Percentiles rank a stretch among this genome's conserved stretches.
Conservation (phyloP, 2,888 invertebrate species). For the Leucophenga maculata region DNA sequence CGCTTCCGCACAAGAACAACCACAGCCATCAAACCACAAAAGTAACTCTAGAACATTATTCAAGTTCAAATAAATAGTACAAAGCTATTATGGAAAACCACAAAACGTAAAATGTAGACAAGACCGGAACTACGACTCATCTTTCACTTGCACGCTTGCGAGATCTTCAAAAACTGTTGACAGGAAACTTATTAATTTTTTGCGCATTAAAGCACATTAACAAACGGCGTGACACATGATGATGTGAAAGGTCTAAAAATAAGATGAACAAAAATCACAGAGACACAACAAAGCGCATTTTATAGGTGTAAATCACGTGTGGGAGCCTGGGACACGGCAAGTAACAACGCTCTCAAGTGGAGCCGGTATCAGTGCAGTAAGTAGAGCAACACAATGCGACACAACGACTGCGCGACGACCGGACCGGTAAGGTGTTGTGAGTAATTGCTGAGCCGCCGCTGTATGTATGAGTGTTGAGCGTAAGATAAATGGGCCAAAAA, state of each 20-base stretch:
- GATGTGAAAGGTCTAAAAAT: neutral
- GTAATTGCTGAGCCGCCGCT: constrained; percentile 40
- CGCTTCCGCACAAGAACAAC: neutral
- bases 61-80: neutral
- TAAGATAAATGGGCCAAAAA: constrained; percentile 56
- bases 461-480: neutral
- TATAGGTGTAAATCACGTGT: constrained; percentile 53
- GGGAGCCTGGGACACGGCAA: constrained; percentile 41
- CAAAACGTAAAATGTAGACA: neutral
- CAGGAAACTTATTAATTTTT: constrained; percentile 6
- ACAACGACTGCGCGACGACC: too few species aligned
- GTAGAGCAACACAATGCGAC: constrained; percentile 17
- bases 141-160: too few species aligned
- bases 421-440: constrained; percentile 40
- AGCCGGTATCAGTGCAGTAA: neutral
- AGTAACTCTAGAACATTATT: neutral
- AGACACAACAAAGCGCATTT: constrained; percentile 14
- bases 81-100: constrained; percentile 2
- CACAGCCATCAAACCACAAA: neutral
- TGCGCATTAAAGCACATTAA: constrained; percentile 16
- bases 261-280: neutral
- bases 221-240: constrained; percentile 1
- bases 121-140: constrained; percentile 1
- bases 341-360: neutral
- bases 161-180: neutral